phyloP scores from a whole-genome alignment of 2,113 vertebrate genomes.

The Bagarius yarrelli region DNA sequence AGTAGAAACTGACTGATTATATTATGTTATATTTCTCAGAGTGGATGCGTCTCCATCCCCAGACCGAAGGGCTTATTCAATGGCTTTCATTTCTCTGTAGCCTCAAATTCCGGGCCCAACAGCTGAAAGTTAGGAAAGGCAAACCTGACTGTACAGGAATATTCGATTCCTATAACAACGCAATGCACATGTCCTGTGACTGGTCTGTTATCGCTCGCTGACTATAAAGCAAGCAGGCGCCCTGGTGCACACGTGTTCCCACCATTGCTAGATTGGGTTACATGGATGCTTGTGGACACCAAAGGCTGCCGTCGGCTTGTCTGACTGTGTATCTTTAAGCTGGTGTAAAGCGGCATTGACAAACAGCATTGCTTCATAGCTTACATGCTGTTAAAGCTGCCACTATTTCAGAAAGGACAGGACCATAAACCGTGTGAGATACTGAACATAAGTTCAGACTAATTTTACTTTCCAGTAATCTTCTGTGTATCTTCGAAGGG shows the following conservation, averaged over 20 bases:
- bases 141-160: neutral
- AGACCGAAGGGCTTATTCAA: neutral
- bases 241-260: slow-evolving; percentile 31
- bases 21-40: neutral
- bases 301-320: slow-evolving; percentile 45
- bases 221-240: slow-evolving; percentile 49
- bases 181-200: slow-evolving; percentile 31
- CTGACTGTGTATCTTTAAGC: slow-evolving; percentile 30
- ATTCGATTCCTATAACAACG: neutral
- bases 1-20: neutral
- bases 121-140: neutral
- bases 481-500: neutral
- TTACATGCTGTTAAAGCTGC: slow-evolving; percentile 6
- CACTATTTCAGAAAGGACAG: slow-evolving; percentile 17
- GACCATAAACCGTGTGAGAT: neutral
- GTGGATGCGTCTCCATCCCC: neutral
- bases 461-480: neutral
- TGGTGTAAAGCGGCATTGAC: slow-evolving; percentile 27
- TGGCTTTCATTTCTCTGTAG: neutral
- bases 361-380: slow-evolving; percentile 30
- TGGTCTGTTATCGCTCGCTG: slow-evolving; percentile 26
- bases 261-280: slow-evolving; percentile 23
- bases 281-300: slow-evolving; percentile 8
- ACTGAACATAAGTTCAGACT: neutral
- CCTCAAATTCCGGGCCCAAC: neutral